phyloP scores from a whole-genome alignment of 2,113 vertebrate species.

The Carassius auratus region DNA sequence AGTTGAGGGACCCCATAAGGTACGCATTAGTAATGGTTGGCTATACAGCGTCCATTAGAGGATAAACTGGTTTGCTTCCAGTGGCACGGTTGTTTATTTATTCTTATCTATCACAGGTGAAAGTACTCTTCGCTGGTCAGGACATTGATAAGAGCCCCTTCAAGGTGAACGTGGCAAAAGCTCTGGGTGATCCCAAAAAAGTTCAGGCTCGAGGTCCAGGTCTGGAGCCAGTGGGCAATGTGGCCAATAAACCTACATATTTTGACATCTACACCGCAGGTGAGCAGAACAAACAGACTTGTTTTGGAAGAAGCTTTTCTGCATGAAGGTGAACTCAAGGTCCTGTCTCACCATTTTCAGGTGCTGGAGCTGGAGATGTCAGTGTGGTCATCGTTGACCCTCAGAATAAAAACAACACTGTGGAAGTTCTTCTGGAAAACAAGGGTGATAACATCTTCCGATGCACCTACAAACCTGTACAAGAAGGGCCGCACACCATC shows the following conservation, averaged over 20 bases:
- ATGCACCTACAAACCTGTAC: slow-evolving; percentile 89
- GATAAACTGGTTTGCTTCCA: background rate
- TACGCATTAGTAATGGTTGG: slow-evolving; percentile 59
- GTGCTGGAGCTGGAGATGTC: slow-evolving; percentile 90
- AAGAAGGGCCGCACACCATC: slow-evolving; percentile 88
- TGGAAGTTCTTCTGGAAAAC: slow-evolving; percentile 92
- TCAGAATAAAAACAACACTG: slow-evolving; percentile 88
- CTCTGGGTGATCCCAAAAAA: slow-evolving; percentile 86
- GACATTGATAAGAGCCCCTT: slow-evolving; percentile 93
- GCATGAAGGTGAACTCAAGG: background rate
- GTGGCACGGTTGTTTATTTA: background rate
- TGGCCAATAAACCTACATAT: slow-evolving; percentile 93
- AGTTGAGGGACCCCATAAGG: slow-evolving; percentile 94
- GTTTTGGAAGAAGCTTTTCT: background rate
- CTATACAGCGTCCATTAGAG: background rate
- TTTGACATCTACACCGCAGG: slow-evolving; percentile 98
- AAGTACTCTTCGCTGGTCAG: slow-evolving; percentile 94
- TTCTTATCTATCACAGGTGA: slow-evolving; percentile 80
- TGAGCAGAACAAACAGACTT: slow-evolving; percentile 57
- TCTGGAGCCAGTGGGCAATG: slow-evolving; percentile 86
- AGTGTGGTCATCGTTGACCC: slow-evolving; percentile 92
- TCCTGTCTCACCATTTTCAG: slow-evolving; percentile 65
- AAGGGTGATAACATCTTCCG: slow-evolving; percentile 93
- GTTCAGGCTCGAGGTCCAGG: slow-evolving; percentile 92
- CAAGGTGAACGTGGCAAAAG: slow-evolving; percentile 86